These are phyloP conservation scores for Phthorimaea operculella DNA, from an alignment of 1,140 invertebrate genomes.

Conservation along the genomic window DNA sequence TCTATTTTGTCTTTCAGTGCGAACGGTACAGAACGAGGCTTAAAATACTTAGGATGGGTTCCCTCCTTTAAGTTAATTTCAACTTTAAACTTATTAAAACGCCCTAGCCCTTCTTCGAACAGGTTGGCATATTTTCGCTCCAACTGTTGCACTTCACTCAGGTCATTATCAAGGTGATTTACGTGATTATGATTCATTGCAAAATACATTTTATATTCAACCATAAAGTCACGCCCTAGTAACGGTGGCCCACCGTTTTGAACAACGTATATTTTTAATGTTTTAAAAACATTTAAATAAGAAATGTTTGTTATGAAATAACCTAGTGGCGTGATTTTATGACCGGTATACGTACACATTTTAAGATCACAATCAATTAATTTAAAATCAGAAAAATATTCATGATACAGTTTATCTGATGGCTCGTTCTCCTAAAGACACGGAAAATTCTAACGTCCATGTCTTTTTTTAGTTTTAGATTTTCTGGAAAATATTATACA, in stretches of 20 bases:
- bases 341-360: constrained; percentile 4
- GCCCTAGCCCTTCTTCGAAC: neutral
- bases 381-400: neutral
- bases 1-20: neutral
- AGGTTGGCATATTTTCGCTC: neutral
- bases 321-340: constrained; percentile 1
- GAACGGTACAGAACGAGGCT: constrained; percentile 2
- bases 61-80: neutral
- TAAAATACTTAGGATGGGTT: neutral
- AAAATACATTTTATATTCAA: neutral
- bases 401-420: constrained; percentile 3
- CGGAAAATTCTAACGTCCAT: no score
- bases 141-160: neutral
- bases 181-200: neutral
- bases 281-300: neutral
- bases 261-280: neutral
- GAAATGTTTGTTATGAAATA: neutral
- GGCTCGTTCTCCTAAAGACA: no score
- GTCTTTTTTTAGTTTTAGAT: no score
- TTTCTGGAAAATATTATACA: no score
- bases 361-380: neutral
- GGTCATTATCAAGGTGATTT: neutral
- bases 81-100: constrained; percentile 2
- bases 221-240: constrained; percentile 5
- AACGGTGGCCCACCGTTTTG: constrained; percentile 2